Percentiles rank a stretch among this genome's conserved stretches.
Evolutionary conservation across 2,113 vertebrate genomes (phyloP).

Genomic region (Upupa epops): DNA sequence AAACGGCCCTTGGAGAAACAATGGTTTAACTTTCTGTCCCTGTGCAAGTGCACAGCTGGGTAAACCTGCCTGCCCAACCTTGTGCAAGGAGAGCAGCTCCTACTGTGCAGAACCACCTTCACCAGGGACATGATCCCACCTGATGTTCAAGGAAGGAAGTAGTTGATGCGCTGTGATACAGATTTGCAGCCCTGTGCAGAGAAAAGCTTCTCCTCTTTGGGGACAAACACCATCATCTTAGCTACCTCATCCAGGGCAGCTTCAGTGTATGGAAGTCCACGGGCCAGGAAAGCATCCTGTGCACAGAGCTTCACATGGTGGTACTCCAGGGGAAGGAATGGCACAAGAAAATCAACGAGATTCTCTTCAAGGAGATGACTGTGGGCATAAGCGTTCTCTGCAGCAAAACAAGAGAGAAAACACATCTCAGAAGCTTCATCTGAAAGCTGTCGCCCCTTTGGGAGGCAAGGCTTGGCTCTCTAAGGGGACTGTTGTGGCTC

Average conservation of each 20-base stretch:
- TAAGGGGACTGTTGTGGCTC: not conserved
- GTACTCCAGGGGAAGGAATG: slow-evolving; percentile 92
- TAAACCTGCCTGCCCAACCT: not conserved
- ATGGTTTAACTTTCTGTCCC: not conserved
- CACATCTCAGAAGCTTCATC: not conserved
- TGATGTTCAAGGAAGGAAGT: slow-evolving; percentile 83
- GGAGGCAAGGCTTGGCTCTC: accelerated
- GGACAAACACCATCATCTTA: slow-evolving; percentile 88
- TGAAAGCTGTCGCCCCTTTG: not conserved
- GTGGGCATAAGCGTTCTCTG: slow-evolving; percentile 79
- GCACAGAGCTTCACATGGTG: slow-evolving; percentile 88
- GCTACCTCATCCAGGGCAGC: slow-evolving; percentile 83
- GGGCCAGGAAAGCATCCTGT: slow-evolving; percentile 81
- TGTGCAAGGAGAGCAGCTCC: not conserved
- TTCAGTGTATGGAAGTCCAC: slow-evolving; percentile 80
- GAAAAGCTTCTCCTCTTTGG: slow-evolving; percentile 89
- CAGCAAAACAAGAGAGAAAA: not conserved
- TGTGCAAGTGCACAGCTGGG: not conserved
- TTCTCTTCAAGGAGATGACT: slow-evolving; percentile 84
- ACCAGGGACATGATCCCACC: not conserved
- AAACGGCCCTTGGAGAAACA: accelerated
- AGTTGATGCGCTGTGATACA: slow-evolving; percentile 90
- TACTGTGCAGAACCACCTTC: not conserved
- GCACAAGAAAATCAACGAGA: slow-evolving; percentile 88
- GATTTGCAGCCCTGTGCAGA: slow-evolving; percentile 96